Evolutionary conservation across 2,888 invertebrate species (phyloP).

Genomic region (Agonopterix alstromeriana): DNA sequence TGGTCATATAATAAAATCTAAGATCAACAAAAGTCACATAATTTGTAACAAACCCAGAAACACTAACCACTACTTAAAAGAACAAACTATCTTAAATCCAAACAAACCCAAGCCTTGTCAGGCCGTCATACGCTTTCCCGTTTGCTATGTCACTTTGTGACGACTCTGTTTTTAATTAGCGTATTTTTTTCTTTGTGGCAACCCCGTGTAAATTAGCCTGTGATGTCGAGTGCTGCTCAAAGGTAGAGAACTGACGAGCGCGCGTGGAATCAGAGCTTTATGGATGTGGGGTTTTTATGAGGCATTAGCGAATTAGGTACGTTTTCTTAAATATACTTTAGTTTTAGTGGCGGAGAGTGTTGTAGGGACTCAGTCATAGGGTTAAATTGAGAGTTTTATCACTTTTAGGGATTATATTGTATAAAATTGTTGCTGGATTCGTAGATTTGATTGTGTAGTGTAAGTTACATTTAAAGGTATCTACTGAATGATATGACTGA

Average conservation of each 20-base stretch:
- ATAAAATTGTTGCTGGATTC: no score
- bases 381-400: no score
- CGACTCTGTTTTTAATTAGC: constrained; percentile 73
- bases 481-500: no score
- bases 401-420: no score
- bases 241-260: constrained; percentile 2
- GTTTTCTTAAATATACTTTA: constrained; percentile 5
- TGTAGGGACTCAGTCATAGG: no score
- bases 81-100: background rate
- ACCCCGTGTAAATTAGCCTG: constrained; percentile 62
- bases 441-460: no score
- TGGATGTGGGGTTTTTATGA: constrained; percentile 12
- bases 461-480: no score
- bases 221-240: constrained; percentile 35
- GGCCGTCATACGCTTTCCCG: constrained; percentile 22
- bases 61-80: background rate
- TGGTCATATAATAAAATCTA: no score
- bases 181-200: constrained; percentile 65
- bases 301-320: constrained; percentile 45
- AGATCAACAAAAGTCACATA: no score
- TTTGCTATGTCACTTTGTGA: constrained; percentile 64
- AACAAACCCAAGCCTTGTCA: background rate
- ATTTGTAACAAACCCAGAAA: no score
- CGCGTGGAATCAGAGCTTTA: constrained; percentile 13
- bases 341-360: no score